Conservation (phyloP, 1,140 invertebrate genomes). For the Listronotus oregonensis region DNA sequence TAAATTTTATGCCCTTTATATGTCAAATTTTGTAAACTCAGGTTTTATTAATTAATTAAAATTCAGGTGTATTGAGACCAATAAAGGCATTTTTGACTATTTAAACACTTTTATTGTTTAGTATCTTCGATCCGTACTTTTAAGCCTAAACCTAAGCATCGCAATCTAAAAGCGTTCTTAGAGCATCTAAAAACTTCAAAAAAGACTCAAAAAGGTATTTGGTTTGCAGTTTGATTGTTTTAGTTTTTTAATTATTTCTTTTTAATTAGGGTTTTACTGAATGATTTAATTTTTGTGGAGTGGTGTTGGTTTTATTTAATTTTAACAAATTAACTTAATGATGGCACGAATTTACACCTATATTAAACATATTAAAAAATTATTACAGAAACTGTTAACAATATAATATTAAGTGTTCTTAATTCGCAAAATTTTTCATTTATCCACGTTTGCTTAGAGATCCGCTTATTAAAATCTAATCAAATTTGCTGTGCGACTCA, state of each 20-base stretch:
- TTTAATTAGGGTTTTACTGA: neutral
- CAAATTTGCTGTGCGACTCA: too few species aligned
- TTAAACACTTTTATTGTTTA: conserved; percentile 1
- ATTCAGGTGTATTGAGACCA: too few species aligned
- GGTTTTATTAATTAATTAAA: too few species aligned
- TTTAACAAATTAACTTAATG: conserved; percentile 5
- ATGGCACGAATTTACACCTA: conserved; percentile 1
- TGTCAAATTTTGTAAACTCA: too few species aligned
- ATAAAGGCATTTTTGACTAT: neutral
- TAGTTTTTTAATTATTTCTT: conserved; percentile 2
- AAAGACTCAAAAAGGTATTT: conserved; percentile 22
- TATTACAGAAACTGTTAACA: neutral
- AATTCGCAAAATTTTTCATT: too few species aligned
- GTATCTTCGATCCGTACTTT: conserved; percentile 1
- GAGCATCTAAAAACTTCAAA: conserved; percentile 6
- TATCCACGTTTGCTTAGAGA: too few species aligned
- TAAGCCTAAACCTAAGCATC: neutral
- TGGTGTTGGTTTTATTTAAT: conserved; percentile 11
- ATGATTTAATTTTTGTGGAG: conserved; percentile 5
- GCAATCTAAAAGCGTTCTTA: conserved; percentile 21
- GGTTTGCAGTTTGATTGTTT: neutral
- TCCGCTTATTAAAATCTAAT: too few species aligned
- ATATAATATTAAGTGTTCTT: too few species aligned
- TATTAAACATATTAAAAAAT: neutral
- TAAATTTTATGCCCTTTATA: too few species aligned